A percentile compares a stretch with the other conserved stretches of the same genome.
Evolutionary conservation across 2,113 vertebrate genomes (phyloP).

Genomic region (Etheostoma cragini): DNA sequence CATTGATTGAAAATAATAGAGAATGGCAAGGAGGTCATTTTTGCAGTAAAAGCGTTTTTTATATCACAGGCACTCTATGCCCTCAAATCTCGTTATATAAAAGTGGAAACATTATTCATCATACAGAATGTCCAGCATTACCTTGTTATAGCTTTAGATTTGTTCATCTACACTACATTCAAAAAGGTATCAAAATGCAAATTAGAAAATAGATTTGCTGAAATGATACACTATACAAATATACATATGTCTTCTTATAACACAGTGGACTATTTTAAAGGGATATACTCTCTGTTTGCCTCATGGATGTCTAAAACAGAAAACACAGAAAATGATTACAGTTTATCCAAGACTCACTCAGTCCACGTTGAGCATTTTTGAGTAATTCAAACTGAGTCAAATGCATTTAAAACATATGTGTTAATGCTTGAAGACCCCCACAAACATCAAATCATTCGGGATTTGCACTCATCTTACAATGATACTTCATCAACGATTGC

Average conservation of each 20-base stretch:
- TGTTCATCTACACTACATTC: constrained; percentile 50
- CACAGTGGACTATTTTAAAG: not conserved
- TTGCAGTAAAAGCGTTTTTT: constrained; percentile 61
- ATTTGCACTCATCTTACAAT: not conserved
- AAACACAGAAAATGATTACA: not conserved
- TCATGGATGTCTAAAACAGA: not conserved
- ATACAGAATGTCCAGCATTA: constrained; percentile 82
- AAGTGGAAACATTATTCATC: constrained; percentile 63
- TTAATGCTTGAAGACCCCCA: not conserved
- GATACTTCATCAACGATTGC: not conserved
- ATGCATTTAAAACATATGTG: not conserved
- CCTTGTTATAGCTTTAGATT: constrained; percentile 24
- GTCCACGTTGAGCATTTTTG: not conserved
- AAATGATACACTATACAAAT: constrained; percentile 44
- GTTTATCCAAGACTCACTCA: constrained; percentile 21
- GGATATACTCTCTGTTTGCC: not conserved
- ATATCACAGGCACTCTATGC: constrained; percentile 49
- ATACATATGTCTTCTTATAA: constrained; percentile 42
- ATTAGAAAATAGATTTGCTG: constrained; percentile 35
- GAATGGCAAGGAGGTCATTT: not conserved
- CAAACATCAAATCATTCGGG: not conserved
- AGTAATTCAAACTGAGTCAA: not conserved
- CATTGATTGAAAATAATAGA: not conserved
- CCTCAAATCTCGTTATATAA: constrained; percentile 39
- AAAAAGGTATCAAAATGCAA: constrained; percentile 44